Evolutionary conservation across 2,797 vertebrate species (phyloP).

Genomic region (Geotrypetes seraphini): DNA sequence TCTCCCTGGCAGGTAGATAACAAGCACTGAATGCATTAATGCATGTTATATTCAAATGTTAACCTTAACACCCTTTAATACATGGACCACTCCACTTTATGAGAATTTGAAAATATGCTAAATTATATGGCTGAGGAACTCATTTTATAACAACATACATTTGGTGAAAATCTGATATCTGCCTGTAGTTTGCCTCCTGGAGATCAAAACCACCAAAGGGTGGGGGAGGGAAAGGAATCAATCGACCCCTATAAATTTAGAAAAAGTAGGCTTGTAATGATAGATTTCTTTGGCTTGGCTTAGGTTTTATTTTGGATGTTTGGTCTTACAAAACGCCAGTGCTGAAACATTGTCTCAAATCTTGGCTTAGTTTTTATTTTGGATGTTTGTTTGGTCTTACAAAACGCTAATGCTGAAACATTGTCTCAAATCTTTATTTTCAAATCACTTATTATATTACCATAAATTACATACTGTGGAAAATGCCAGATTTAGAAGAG

Average conservation of each 20-base stretch:
- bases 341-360: conserved; percentile 67
- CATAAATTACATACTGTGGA: conserved; percentile 62
- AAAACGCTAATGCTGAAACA: conserved; percentile 67
- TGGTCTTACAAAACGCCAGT: conserved; percentile 69
- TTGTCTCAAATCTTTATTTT: conserved; percentile 71
- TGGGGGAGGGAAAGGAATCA: too few relatives aligned
- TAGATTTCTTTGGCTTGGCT: conserved; percentile 57
- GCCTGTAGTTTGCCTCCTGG: too few relatives aligned
- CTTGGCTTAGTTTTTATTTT: conserved; percentile 68
- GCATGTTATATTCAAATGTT: too few relatives aligned
- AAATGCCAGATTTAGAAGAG: conserved; percentile 63
- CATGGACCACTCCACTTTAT: too few relatives aligned
- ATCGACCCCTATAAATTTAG: conserved; percentile 69
- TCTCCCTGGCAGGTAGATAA: too few relatives aligned
- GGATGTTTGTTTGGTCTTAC: conserved; percentile 69
- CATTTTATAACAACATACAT: too few relatives aligned
- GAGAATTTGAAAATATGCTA: too few relatives aligned
- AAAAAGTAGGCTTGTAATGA: conserved; percentile 71
- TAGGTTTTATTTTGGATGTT: conserved; percentile 68
- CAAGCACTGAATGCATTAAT: too few relatives aligned
- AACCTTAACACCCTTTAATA: too few relatives aligned
- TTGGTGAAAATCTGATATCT: too few relatives aligned
- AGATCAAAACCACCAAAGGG: too few relatives aligned
- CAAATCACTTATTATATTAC: conserved; percentile 70
- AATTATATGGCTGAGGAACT: too few relatives aligned